These are phyloP conservation scores for Conus canariensis DNA, from an alignment of 2,888 invertebrate genomes.

Conservation along the genomic window DNA sequence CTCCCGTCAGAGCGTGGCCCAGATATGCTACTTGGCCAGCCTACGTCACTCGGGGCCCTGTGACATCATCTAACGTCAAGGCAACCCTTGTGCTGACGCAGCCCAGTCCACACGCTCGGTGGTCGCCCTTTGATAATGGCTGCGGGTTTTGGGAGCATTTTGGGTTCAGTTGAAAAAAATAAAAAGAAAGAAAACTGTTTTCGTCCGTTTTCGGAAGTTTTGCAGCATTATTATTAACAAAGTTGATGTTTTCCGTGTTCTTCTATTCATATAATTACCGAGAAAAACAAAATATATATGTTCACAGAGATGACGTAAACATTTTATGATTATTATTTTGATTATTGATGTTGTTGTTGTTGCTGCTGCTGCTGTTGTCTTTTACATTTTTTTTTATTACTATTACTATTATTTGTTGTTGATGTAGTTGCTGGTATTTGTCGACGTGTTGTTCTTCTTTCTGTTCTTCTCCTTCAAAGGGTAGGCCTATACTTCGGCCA, in stretches of 20 bases:
- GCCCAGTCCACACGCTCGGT: background rate
- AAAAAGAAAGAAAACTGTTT: background rate
- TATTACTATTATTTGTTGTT: background rate
- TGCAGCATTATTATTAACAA: background rate
- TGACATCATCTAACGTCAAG: background rate
- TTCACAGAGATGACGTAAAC: background rate
- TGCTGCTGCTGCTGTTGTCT: too few species aligned
- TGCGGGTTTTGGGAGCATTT: conserved; percentile 28
- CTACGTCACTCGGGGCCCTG: background rate
- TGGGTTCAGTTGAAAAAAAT: background rate
- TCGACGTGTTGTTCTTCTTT: too few species aligned
- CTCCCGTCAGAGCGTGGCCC: background rate
- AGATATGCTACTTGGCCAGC: conserved; percentile 11
- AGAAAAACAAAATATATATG: too few species aligned
- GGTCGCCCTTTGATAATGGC: background rate
- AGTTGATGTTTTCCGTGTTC: background rate
- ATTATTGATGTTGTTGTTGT: background rate
- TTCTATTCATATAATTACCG: background rate
- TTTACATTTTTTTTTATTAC: background rate
- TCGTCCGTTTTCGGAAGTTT: background rate
- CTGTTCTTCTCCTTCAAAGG: too few species aligned
- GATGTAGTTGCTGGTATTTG: background rate
- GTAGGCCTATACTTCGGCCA: too few species aligned
- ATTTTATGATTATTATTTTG: background rate
- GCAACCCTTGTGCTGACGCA: conserved; percentile 32